Evolutionary conservation across 2,113 vertebrate species (phyloP), one percentile per base, ranked within the genome.

Genomic region (Sialia sialis): DNA sequence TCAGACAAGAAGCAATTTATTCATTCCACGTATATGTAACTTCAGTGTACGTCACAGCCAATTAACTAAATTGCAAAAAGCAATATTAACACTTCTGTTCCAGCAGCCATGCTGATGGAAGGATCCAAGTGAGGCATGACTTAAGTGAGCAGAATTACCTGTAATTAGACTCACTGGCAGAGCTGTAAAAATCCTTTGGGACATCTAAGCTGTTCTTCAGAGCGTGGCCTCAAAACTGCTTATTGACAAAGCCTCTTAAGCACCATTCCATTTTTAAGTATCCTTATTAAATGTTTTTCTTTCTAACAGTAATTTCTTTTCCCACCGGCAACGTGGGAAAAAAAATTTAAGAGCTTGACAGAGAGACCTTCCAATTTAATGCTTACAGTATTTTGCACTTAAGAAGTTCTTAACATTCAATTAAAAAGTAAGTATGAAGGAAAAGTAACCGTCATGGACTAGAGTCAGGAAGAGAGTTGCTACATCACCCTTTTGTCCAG

Each of bases 201-300:
- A 86, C 76, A 80, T 34, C 32, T 89, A 92, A 94, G 94, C 90
- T 94, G 88, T 80, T 92, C 94, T 93, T 92, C 68, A 86, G 94
- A 91, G 54, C 8, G 0, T 83, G 70, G 78, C 84, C 89, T 93
- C 74, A 93, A 95, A 95, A 95, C 84, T 66, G 41, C 84, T 91
- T 94, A 93, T 46, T 84, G 93, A 95, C 85, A 93, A 96, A 94
- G 85, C 83, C 75, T 95, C 91, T 96, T 94, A 97, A 94, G 78
- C 58, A 87, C 63, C 78, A 83, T 90, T 93, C 82, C 63, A 83
- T 83, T 95, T 95, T 89, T 62, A 94, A 96, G 81, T 85, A 89
- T 46, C 74, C 58, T 62, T 89, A 89, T 89, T 87, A 95, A 91
- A 75, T 76, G 46, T 30, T 95, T 29, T 90, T 92, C 27, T 91